phyloP scores from a whole-genome alignment of 2,888 invertebrate species.

The Biston betularia region DNA sequence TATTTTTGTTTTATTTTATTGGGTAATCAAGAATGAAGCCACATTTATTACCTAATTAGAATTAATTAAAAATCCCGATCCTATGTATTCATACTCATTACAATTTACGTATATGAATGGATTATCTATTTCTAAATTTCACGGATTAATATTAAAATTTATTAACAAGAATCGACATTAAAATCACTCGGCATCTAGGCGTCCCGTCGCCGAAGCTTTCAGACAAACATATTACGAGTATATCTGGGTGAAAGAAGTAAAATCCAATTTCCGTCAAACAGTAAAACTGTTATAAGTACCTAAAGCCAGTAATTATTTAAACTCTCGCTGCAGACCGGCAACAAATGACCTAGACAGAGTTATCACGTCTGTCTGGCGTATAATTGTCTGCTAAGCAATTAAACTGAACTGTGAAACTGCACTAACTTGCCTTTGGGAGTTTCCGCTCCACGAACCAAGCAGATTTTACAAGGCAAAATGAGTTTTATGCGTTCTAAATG shows the following conservation, averaged over 20 bases:
- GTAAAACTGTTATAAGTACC: constrained; percentile 23
- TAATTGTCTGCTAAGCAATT: constrained; percentile 78
- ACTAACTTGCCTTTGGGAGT: constrained; percentile 42
- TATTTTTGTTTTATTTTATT: not conserved
- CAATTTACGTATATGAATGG: constrained; percentile 1
- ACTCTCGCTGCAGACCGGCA: constrained; percentile 58
- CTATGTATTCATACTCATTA: not conserved
- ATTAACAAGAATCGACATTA: not conserved
- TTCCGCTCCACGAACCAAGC: constrained; percentile 22
- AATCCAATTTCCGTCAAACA: constrained; percentile 23
- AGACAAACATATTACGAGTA: not conserved
- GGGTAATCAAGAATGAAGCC: not conserved
- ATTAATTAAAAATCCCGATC: not conserved
- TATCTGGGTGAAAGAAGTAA: constrained; percentile 13
- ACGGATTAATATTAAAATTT: not conserved
- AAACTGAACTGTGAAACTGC: constrained; percentile 67
- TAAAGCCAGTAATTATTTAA: constrained; percentile 51
- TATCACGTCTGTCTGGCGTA: constrained; percentile 75
- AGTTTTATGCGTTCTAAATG: constrained; percentile 20
- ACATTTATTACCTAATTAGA: constrained; percentile 1
- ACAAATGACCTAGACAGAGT: constrained; percentile 77
- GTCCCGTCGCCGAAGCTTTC: not conserved
- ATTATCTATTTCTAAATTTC: constrained; percentile 10
- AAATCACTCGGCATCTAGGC: not conserved
- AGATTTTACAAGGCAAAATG: constrained; percentile 21